Conservation (phyloP, 2,797 vertebrate species). For the Lepidocolaptes lacrymiger region DNA sequence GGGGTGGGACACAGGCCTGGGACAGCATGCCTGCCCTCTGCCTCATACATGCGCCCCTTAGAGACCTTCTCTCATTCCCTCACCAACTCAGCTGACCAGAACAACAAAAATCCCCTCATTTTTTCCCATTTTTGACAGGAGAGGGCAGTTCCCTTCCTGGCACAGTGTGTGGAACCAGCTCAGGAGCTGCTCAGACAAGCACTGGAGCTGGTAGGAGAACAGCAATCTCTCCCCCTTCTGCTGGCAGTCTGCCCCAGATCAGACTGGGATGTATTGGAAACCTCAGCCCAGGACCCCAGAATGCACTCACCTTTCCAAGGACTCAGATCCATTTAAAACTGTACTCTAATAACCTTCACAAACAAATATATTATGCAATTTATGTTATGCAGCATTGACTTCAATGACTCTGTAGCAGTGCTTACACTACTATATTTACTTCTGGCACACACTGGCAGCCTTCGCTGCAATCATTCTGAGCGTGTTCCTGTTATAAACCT, state of each 20-base stretch:
- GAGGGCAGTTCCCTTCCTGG: not conserved
- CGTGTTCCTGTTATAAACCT: not conserved
- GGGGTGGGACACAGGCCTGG: accelerated
- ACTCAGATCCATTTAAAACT: conserved; percentile 10
- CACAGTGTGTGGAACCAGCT: not conserved
- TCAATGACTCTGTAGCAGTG: conserved; percentile 50
- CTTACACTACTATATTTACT: conserved; percentile 66
- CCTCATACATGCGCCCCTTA: accelerated
- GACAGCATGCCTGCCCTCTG: not conserved
- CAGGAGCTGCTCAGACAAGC: accelerated
- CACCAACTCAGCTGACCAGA: not conserved
- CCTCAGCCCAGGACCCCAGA: not conserved
- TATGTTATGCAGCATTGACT: conserved; percentile 52
- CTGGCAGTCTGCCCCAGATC: not conserved
- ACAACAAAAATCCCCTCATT: not conserved
- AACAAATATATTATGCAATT: conserved; percentile 65
- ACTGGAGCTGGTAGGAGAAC: not conserved
- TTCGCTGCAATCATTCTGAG: not conserved
- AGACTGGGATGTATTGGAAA: not conserved
- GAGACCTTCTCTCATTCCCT: not conserved
- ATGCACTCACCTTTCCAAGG: conserved; percentile 48
- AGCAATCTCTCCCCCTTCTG: not conserved
- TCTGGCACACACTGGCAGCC: not conserved
- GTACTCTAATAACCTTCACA: conserved; percentile 38
- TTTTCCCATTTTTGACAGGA: not conserved